phyloP scores from a whole-genome alignment of 2,113 vertebrate genomes.

The Forbesichthys papilliferus region DNA sequence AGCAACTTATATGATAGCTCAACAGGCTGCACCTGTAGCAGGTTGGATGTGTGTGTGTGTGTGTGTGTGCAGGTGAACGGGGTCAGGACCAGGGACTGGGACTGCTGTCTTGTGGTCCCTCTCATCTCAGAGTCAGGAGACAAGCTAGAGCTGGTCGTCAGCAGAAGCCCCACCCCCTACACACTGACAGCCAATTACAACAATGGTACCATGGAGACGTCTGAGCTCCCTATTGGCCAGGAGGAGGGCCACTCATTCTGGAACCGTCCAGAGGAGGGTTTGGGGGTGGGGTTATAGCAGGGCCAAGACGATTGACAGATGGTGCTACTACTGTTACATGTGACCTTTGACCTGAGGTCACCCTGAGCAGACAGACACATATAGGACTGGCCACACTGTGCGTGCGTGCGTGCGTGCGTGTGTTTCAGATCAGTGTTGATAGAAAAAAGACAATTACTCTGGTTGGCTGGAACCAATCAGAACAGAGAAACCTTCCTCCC shows the following conservation, averaged over 20 bases:
- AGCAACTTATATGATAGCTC: too few species aligned
- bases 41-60: not conserved
- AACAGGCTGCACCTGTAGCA: too few species aligned
- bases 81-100: constrained; percentile 95
- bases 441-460: constrained; percentile 36
- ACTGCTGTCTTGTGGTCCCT: constrained; percentile 96
- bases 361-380: constrained; percentile 7
- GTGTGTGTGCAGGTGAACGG: constrained; percentile 85
- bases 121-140: constrained; percentile 97
- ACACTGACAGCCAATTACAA: constrained; percentile 71
- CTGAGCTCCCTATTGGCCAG: constrained; percentile 43
- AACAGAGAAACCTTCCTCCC: constrained; percentile 44
- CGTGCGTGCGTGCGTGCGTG: constrained; percentile 37
- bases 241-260: constrained; percentile 75
- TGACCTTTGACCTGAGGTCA: not conserved
- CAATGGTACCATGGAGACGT: constrained; percentile 11
- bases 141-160: constrained; percentile 94
- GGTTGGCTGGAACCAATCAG: constrained; percentile 77
- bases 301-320: constrained; percentile 30
- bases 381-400: constrained; percentile 73
- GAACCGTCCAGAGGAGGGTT: constrained; percentile 73
- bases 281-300: constrained; percentile 64
- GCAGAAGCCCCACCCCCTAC: constrained; percentile 86
- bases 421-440: constrained; percentile 29
- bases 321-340: not conserved